Percentiles rank a stretch among this genome's conserved stretches.
phyloP scores from a whole-genome alignment of 2,797 vertebrate species.

The Megaceryle alcyon region DNA sequence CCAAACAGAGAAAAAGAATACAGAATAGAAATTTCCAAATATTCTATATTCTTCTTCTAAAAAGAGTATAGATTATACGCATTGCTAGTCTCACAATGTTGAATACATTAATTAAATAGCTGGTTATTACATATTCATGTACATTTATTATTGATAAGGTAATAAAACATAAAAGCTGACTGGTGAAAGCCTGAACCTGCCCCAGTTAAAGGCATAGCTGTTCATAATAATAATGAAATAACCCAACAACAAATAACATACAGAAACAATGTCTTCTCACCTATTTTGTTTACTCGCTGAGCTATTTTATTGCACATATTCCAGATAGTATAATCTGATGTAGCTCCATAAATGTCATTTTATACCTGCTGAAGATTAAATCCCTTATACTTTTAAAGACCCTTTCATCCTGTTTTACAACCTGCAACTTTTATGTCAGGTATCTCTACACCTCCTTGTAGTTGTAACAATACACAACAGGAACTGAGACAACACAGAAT shows the following conservation, averaged over 20 bases:
- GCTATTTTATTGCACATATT: neutral
- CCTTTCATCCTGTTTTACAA: neutral
- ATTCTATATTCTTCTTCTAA: neutral
- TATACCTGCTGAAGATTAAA: constrained; percentile 18
- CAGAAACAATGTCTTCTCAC: neutral
- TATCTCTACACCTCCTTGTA: neutral
- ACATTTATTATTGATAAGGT: constrained; percentile 64
- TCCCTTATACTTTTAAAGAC: constrained; percentile 15
- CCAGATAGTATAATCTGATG: neutral
- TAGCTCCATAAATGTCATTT: constrained; percentile 3
- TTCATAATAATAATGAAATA: constrained; percentile 9
- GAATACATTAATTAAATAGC: constrained; percentile 59
- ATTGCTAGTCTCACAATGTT: neutral
- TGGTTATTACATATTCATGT: constrained; percentile 65
- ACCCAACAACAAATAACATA: neutral
- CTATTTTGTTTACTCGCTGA: neutral
- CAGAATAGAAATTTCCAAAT: constrained; percentile 5
- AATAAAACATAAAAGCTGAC: constrained; percentile 66
- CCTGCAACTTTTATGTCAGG: neutral
- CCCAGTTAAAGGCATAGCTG: constrained; percentile 43
- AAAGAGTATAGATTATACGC: constrained; percentile 20
- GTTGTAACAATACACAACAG: neutral
- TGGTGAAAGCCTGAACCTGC: constrained; percentile 35
- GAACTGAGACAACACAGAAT: neutral
- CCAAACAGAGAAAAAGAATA: neutral